These are phyloP conservation scores for Lycorma delicatula DNA, from an alignment of 1,140 invertebrate species.

Conservation along the genomic window DNA sequence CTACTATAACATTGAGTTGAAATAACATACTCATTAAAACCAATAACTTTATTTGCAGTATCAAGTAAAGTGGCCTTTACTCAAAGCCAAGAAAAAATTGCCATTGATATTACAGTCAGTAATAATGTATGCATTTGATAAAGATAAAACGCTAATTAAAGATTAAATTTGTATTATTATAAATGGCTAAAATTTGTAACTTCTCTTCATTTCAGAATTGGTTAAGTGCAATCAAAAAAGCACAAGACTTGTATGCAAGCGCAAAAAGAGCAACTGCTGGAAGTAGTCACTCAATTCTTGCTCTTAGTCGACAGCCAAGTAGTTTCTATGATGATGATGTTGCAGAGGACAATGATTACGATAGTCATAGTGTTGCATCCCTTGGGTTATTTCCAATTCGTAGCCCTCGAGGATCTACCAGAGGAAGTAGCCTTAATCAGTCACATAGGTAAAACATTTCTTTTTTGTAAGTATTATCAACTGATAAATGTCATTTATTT, in stretches of 20 bases:
- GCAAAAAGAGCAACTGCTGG: slow-evolving; percentile 41
- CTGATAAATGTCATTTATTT: too few species aligned
- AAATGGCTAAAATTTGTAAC: too few species aligned
- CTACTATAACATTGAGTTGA: too few species aligned
- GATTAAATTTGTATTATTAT: too few species aligned
- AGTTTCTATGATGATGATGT: slow-evolving; percentile 23
- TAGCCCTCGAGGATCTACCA: slow-evolving; percentile 34
- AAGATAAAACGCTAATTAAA: too few species aligned
- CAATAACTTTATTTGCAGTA: too few species aligned
- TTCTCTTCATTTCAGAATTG: slow-evolving; percentile 48
- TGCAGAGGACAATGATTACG: slow-evolving; percentile 32
- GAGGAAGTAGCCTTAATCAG: slow-evolving; percentile 36
- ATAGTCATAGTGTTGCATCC: slow-evolving; percentile 32
- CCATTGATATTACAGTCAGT: too few species aligned
- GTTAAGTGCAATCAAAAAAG: slow-evolving; percentile 54
- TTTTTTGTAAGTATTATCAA: too few species aligned
- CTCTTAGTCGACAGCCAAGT: slow-evolving; percentile 25
- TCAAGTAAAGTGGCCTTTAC: too few species aligned
- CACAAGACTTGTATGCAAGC: slow-evolving; percentile 52
- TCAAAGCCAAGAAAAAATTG: too few species aligned
- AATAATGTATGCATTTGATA: too few species aligned
- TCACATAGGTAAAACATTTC: slow-evolving; percentile 37
- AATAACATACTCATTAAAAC: too few species aligned
- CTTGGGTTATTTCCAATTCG: slow-evolving; percentile 29
- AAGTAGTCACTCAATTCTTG: slow-evolving; percentile 27